phyloP scores from a whole-genome alignment of 2,888 invertebrate genomes.

The Apamea anceps region DNA sequence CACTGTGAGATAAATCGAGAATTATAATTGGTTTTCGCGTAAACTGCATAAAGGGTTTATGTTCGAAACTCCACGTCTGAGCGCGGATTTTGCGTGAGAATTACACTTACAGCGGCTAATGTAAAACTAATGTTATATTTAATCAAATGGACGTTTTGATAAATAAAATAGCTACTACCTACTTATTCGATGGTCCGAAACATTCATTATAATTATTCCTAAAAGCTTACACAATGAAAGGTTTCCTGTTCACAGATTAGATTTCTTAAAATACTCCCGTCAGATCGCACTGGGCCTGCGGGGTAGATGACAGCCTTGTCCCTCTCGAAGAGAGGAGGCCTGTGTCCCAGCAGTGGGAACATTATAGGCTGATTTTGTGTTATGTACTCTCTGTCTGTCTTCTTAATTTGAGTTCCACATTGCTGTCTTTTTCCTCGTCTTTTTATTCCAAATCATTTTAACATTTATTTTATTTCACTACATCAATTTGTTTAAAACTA shows the following conservation, averaged over 20 bases:
- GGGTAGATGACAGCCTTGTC: background rate
- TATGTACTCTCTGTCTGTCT: background rate
- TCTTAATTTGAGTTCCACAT: background rate
- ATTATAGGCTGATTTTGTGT: too few species aligned
- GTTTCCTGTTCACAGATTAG: background rate
- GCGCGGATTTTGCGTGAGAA: background rate
- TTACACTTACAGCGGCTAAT: background rate
- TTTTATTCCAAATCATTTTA: background rate
- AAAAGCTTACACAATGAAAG: background rate
- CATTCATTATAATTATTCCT: background rate
- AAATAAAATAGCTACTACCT: background rate
- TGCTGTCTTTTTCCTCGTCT: background rate
- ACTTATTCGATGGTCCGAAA: background rate
- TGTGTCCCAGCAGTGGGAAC: too few species aligned
- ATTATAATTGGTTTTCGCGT: background rate
- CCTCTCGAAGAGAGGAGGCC: background rate
- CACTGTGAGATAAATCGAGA: constrained; percentile 19
- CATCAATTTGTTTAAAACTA: background rate
- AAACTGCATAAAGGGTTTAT: background rate
- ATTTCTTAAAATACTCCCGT: background rate
- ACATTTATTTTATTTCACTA: background rate
- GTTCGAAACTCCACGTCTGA: too few species aligned
- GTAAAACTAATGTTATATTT: background rate
- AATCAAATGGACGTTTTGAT: background rate
- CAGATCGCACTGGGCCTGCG: background rate